A percentile compares a stretch with the other conserved stretches of the same genome.
phyloP scores from a whole-genome alignment of 2,797 vertebrate genomes.

The Brotula barbata region DNA sequence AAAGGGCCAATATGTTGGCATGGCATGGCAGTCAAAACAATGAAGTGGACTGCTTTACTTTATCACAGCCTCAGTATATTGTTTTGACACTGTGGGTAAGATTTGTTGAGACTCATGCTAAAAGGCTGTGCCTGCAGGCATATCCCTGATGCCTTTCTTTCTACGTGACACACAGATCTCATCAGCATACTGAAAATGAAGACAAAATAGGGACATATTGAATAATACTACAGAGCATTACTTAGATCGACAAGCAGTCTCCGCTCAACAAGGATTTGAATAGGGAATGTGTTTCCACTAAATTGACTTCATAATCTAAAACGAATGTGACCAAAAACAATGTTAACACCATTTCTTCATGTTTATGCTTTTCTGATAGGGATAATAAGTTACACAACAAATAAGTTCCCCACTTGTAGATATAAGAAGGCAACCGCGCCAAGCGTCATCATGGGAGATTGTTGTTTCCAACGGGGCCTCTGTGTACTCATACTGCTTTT shows the following conservation, averaged over 20 bases:
- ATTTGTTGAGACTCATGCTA: slow-evolving; percentile 36
- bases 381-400: slow-evolving; percentile 35
- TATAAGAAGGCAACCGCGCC: slow-evolving; percentile 44
- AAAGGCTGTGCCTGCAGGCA: slow-evolving; percentile 52
- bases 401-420: slow-evolving; percentile 35
- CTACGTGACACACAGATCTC: slow-evolving; percentile 28
- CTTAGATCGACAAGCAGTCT: not conserved
- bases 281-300: not conserved
- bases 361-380: slow-evolving; percentile 23
- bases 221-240: not conserved
- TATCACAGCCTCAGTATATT: slow-evolving; percentile 47
- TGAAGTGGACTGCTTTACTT: slow-evolving; percentile 40
- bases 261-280: not conserved
- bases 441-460: slow-evolving; percentile 51
- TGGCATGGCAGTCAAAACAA: slow-evolving; percentile 40
- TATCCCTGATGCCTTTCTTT: slow-evolving; percentile 32
- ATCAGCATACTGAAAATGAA: slow-evolving; percentile 25
- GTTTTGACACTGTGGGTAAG: slow-evolving; percentile 58
- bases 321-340: slow-evolving; percentile 7
- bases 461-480: slow-evolving; percentile 53
- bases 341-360: slow-evolving; percentile 9
- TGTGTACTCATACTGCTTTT: slow-evolving; percentile 47
- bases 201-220: slow-evolving; percentile 11
- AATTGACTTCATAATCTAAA: slow-evolving; percentile 6
- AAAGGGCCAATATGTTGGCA: slow-evolving; percentile 48